A percentile compares a stretch with the other conserved stretches of the same genome.
These are phyloP conservation scores for Casuarius casuarius DNA, from an alignment of 2,113 vertebrate genomes.

Conservation along the genomic window DNA sequence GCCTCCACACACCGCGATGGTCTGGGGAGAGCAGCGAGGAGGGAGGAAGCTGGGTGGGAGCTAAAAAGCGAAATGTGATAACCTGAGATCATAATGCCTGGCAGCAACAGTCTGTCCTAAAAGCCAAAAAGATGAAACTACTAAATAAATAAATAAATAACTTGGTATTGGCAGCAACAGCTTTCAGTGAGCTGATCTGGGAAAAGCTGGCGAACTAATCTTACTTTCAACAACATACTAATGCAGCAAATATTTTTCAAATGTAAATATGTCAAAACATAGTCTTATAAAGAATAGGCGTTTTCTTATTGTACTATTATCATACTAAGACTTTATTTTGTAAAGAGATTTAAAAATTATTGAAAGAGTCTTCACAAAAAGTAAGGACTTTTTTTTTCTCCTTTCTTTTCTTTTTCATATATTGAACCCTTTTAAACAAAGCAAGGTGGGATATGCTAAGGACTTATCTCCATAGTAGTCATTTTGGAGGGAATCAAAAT, in stretches of 20 bases:
- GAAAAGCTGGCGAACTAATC: not conserved
- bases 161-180: not conserved
- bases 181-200: not conserved
- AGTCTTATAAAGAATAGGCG: not conserved
- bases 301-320: not conserved
- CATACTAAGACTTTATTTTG: not conserved
- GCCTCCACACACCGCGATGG: no score
- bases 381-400: not conserved
- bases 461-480: not conserved
- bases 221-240: slow-evolving; percentile 14
- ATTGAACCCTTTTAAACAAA: slow-evolving; percentile 30
- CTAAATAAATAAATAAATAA: not conserved
- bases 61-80: not conserved
- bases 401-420: not conserved
- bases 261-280: not conserved
- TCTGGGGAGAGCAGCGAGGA: no score
- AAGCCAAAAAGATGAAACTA: not conserved
- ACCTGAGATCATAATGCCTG: not conserved
- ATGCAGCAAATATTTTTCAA: not conserved
- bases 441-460: not conserved
- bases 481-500: slow-evolving; percentile 22
- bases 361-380: not conserved
- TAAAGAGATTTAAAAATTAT: slow-evolving; percentile 16
- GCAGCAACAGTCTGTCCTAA: not conserved
- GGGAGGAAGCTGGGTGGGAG: no score